Evolutionary conservation across 2,113 vertebrate genomes (phyloP).

Genomic region (Catharus bicknelli): DNA sequence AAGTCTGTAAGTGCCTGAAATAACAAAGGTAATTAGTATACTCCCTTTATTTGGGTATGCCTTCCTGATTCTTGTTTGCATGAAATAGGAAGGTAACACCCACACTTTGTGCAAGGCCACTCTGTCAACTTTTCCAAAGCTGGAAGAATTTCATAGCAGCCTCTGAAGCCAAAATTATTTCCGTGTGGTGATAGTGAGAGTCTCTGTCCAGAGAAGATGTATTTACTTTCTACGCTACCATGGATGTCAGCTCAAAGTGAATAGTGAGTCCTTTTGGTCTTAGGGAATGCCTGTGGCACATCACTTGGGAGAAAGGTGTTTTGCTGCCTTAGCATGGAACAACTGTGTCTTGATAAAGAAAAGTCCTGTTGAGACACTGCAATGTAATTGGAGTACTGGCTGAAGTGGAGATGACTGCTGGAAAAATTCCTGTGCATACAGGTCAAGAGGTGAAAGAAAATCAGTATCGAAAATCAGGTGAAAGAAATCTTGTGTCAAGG

Average conservation of each 20-base stretch:
- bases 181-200: not conserved
- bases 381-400: not conserved
- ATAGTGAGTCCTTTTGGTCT: not conserved
- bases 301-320: not conserved
- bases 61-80: not conserved
- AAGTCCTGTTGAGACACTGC: not conserved
- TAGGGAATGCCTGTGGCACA: not conserved
- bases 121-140: not conserved
- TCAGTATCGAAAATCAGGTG: not conserved
- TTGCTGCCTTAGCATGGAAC: not conserved
- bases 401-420: not conserved
- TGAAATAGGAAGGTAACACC: not conserved
- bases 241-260: not conserved
- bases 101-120: not conserved
- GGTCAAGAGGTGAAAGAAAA: not conserved
- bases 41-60: not conserved
- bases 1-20: not conserved
- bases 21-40: not conserved
- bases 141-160: not conserved
- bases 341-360: rapidly evolving
- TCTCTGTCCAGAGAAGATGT: not conserved
- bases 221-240: not conserved
- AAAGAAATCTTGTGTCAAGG: not conserved
- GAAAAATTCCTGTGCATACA: not conserved
- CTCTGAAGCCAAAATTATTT: not conserved